phyloP scores from a whole-genome alignment of 2,113 vertebrate genomes.

The Eptesicus fuscus region DNA sequence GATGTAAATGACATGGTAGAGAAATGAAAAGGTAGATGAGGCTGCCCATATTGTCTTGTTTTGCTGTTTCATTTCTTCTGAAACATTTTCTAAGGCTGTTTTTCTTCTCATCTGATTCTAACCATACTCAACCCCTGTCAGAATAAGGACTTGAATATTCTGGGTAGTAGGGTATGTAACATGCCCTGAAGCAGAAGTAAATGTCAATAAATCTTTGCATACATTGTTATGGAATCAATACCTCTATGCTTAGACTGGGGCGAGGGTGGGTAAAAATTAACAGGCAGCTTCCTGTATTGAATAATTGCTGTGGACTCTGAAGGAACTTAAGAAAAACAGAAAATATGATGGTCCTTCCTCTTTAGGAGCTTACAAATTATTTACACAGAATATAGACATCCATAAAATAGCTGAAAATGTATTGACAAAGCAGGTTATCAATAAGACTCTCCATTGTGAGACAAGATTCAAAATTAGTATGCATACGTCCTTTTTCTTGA shows the following conservation, averaged over 20 bases:
- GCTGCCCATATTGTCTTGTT: background rate
- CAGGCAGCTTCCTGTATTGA: background rate
- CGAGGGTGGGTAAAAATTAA: background rate
- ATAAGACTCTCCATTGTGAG: background rate
- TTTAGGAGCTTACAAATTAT: background rate
- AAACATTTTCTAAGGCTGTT: background rate
- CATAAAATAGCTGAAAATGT: background rate
- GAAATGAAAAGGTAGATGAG: background rate
- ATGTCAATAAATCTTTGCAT: background rate
- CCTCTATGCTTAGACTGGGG: background rate
- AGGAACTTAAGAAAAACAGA: background rate
- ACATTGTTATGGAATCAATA: background rate
- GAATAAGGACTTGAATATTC: background rate
- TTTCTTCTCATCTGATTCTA: background rate
- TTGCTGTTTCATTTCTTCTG: conserved; percentile 20
- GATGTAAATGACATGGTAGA: background rate
- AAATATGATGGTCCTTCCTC: background rate
- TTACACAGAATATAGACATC: background rate
- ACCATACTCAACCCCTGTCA: background rate
- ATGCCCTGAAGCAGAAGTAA: conserved; percentile 3
- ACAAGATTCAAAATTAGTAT: background rate
- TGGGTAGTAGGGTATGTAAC: background rate
- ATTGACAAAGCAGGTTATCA: background rate
- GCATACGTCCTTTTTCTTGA: conserved; percentile 9
- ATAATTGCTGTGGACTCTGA: background rate